Base-by-base conservation (phyloP, 2,888 invertebrate genomes). In the Melieria omissa region DNA sequence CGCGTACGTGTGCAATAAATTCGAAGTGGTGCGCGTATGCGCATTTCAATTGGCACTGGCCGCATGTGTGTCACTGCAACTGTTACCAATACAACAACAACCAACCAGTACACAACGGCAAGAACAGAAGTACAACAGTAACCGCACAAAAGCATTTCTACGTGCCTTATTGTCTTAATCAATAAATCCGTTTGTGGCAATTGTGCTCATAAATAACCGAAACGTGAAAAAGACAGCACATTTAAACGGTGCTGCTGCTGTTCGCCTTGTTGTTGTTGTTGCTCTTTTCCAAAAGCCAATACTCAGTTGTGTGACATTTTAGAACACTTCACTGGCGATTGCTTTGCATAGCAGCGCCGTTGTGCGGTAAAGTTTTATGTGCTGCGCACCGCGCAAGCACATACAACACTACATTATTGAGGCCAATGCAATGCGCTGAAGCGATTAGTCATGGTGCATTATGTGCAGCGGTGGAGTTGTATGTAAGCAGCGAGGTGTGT, bases 141-240 rank as follows among this genome's bases (percentile, higher is more conserved):
- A 29, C 29, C 29, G 29, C 29, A 29, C 29, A 29, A 29, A 29
- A 29, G 29, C 29, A 29, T 29, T 29, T 29, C 29, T 29, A 29
- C 29, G 29, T 29, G 29, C 29, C 29, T 29, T 54, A 76, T 74
- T 77, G 77, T 76, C 77, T 77, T 76, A 75, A 76, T 77, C 77
- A 77, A 77, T 77, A 76, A 76, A 77, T 74, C 75, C 75, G 73
- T 77, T 77, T 73, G 54, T 70, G 58, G 72, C 74, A 76, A 73
- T 77, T 77, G 77, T 71, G 73, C 76, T 74, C 77, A 77, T 77
- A 77, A 77, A 77, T 77, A 73, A 77, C 44, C 67, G 52, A 57
- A 74, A 77, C 75, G 74, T 73, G 70, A 71, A 74, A 67, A 70
- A 68, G 66, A 67, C 73, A 69, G 71, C 74, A 76, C 64, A 64